Evolutionary conservation across 1,140 invertebrate species (phyloP).

Genomic region (Aphaenogaster floridana): DNA sequence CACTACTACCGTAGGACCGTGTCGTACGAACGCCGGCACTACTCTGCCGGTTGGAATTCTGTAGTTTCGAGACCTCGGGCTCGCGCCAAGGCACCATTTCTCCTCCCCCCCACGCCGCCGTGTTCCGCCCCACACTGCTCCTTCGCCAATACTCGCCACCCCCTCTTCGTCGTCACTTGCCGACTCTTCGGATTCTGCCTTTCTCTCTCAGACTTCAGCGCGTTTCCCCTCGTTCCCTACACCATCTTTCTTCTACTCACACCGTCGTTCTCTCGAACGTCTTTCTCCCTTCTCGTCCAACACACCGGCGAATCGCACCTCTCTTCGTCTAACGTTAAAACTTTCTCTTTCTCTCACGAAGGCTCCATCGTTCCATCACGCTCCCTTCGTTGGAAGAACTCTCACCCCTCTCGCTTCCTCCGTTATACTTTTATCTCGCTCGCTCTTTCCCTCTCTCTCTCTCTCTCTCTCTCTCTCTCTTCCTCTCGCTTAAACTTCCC

Average conservation of each 20-base stretch:
- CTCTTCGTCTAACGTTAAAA: constrained; percentile 45
- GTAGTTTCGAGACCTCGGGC: constrained; percentile 78
- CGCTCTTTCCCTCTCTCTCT: constrained; percentile 37
- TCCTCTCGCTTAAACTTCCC: constrained; percentile 36
- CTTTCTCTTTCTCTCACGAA: constrained; percentile 36
- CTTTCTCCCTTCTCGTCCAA: constrained; percentile 52
- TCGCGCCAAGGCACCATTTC: constrained; percentile 78
- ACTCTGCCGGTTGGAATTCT: constrained; percentile 83
- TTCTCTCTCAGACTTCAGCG: constrained; percentile 30
- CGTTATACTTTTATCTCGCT: not conserved
- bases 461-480: constrained; percentile 20
- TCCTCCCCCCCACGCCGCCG: constrained; percentile 51
- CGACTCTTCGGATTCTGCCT: constrained; percentile 41
- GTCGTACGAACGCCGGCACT: constrained; percentile 79
- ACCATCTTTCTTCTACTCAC: constrained; percentile 16
- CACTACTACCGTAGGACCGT: constrained; percentile 67
- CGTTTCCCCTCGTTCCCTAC: constrained; percentile 33
- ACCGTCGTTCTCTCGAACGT: constrained; percentile 39
- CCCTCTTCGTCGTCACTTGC: constrained; percentile 69
- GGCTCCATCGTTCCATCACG: constrained; percentile 40
- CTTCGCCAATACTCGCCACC: constrained; percentile 49
- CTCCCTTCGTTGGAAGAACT: constrained; percentile 36
- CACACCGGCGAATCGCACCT: constrained; percentile 4
- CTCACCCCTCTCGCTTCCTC: not conserved
- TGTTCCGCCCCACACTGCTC: constrained; percentile 60